Conservation (phyloP, 2,113 vertebrate genomes). For the Nipponia nippon region DNA sequence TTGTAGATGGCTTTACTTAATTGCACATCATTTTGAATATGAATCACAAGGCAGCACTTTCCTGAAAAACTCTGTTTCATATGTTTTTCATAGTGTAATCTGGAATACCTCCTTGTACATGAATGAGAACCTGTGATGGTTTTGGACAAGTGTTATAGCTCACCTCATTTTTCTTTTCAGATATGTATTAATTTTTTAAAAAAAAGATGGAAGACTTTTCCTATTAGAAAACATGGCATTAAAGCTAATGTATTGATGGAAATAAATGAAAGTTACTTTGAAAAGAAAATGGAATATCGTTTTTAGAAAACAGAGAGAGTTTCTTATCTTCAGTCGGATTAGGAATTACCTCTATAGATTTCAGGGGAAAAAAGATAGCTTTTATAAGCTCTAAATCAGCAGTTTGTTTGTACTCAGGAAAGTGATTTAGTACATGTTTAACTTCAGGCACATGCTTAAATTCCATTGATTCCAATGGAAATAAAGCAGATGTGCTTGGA, state of each 20-base stretch:
- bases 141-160: not conserved
- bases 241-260: not conserved
- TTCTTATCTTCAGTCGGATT: not conserved
- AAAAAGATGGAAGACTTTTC: not conserved
- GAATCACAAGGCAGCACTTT: not conserved
- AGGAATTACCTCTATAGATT: not conserved
- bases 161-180: not conserved
- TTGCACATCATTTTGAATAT: not conserved
- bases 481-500: constrained; percentile 57
- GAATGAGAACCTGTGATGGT: not conserved
- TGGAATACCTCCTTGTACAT: not conserved
- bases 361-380: not conserved
- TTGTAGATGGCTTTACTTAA: not conserved
- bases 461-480: constrained; percentile 56
- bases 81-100: not conserved
- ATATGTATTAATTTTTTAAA: not conserved
- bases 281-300: not conserved
- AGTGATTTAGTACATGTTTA: constrained; percentile 59
- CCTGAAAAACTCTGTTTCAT: not conserved
- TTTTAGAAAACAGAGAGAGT: not conserved
- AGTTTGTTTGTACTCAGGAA: constrained; percentile 55
- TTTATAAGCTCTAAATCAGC: constrained; percentile 44
- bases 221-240: not conserved
- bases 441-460: constrained; percentile 49
- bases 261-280: not conserved